Percentiles rank a stretch among this genome's conserved stretches.
Evolutionary conservation across 2,888 invertebrate genomes (phyloP).

Genomic region (Mythimna vitellina): DNA sequence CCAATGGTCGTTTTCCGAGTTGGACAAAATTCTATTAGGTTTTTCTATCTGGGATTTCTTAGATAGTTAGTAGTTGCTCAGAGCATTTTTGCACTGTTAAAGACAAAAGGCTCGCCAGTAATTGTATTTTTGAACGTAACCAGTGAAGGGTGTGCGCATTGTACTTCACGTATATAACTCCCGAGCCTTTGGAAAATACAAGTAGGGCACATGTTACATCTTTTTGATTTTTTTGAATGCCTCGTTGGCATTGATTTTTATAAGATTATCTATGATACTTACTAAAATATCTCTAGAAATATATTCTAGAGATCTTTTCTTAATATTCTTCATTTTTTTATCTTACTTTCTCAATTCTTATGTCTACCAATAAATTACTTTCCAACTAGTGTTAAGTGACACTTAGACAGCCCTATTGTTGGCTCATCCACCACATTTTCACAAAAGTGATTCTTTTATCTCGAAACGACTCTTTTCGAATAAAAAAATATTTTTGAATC

Average conservation of each 20-base stretch:
- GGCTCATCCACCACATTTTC: conserved; percentile 11
- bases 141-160: neutral
- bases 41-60: neutral
- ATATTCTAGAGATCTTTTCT: neutral
- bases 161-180: neutral
- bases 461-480: conserved; percentile 12
- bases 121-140: neutral
- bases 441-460: conserved; percentile 3
- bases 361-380: conserved; percentile 20
- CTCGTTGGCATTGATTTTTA: too few relatives aligned
- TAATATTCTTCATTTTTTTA: too few relatives aligned
- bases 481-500: conserved; percentile 29
- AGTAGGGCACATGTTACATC: neutral
- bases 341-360: neutral
- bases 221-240: neutral
- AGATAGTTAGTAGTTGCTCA: too few relatives aligned
- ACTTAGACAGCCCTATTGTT: conserved; percentile 29
- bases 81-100: too few relatives aligned
- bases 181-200: neutral
- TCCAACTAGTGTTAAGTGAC: neutral
- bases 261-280: neutral
- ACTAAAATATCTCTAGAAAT: conserved; percentile 3
- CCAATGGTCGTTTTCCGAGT: neutral
- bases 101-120: too few relatives aligned
- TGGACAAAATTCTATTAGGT: neutral